These are phyloP conservation scores for Petrocephalus zakoni DNA, from an alignment of 2,113 vertebrate genomes.

Conservation along the genomic window DNA sequence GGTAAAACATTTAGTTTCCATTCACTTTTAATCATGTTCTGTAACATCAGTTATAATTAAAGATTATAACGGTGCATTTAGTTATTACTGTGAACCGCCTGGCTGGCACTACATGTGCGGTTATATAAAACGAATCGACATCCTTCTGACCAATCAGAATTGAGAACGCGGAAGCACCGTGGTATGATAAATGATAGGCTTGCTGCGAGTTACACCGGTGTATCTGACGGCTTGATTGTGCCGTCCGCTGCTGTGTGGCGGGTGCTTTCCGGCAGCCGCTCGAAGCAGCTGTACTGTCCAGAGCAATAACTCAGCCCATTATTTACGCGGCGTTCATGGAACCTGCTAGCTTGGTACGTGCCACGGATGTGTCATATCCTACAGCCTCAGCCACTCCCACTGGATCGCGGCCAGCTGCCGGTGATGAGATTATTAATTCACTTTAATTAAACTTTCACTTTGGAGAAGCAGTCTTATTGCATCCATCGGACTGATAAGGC, in stretches of 20 bases:
- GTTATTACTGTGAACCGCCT: neutral
- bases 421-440: constrained; percentile 11
- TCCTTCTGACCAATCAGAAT: neutral
- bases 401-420: neutral
- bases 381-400: neutral
- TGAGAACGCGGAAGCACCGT: neutral
- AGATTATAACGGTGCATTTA: neutral
- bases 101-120: neutral
- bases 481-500: neutral
- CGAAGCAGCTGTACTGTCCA: neutral
- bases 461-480: neutral
- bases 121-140: neutral
- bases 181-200: neutral
- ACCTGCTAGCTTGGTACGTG: neutral
- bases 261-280: neutral
- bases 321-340: neutral
- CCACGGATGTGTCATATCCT: neutral
- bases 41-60: neutral
- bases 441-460: neutral
- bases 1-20: neutral
- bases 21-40: neutral
- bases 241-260: neutral
- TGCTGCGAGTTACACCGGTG: neutral
- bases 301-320: neutral
- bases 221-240: neutral